A percentile compares a stretch with the other conserved stretches of the same genome.
Evolutionary conservation across 2,797 vertebrate species (phyloP).

Genomic region (Pangasius krempfi): DNA sequence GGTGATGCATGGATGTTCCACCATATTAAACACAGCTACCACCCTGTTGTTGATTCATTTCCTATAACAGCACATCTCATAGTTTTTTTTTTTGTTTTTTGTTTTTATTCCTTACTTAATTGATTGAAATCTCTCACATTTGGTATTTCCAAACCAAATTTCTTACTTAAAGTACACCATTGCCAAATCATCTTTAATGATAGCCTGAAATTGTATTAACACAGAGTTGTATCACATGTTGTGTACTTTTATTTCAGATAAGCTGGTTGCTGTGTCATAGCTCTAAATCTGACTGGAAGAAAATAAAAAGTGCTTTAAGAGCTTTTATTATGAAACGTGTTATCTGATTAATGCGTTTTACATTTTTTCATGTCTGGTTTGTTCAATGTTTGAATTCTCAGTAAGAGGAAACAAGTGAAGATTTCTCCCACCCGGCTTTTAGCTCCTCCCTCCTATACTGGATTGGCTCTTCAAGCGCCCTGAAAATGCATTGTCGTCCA

Average conservation of each 20-base stretch:
- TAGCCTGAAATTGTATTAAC: background rate
- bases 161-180: background rate
- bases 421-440: background rate
- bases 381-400: background rate
- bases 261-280: background rate
- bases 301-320: background rate
- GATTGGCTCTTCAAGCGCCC: conserved; percentile 55
- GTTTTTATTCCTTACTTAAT: background rate
- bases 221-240: background rate
- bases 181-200: background rate
- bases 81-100: too few relatives aligned
- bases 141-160: background rate
- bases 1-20: background rate
- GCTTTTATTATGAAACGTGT: background rate
- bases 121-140: background rate
- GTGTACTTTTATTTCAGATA: background rate
- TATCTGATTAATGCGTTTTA: background rate
- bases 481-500: conserved; percentile 35
- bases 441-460: conserved; percentile 27
- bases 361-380: background rate
- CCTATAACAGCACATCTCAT: background rate
- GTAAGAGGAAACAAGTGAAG: background rate
- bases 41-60: background rate
- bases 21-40: background rate
- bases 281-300: background rate